Evolutionary conservation across 2,888 invertebrate genomes (phyloP).

Genomic region (Microplitis deprimator): DNA sequence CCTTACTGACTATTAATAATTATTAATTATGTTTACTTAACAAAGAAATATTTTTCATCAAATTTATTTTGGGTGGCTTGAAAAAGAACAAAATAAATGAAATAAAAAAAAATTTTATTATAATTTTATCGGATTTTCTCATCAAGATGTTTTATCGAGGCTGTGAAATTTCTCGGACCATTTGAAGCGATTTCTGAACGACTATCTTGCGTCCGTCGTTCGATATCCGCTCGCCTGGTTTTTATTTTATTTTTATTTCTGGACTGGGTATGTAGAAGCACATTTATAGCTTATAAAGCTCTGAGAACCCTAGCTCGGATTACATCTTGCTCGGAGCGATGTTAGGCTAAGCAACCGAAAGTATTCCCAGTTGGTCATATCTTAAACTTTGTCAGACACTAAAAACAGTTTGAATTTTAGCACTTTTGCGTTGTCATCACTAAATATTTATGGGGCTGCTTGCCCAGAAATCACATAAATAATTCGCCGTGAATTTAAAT

Average conservation of each 20-base stretch:
- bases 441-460: neutral
- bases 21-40: no score
- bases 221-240: slow-evolving; percentile 31
- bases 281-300: neutral
- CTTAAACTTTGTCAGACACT: neutral
- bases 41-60: no score
- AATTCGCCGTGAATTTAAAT: no score
- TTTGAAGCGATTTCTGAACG: slow-evolving; percentile 18
- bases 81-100: neutral
- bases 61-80: no score
- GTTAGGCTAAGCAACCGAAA: neutral
- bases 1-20: no score
- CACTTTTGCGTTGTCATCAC: neutral
- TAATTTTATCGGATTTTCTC: neutral
- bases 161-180: slow-evolving; percentile 6
- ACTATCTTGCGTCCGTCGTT: slow-evolving; percentile 32
- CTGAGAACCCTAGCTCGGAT: neutral
- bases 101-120: neutral
- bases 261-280: neutral
- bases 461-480: no score
- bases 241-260: slow-evolving; percentile 21
- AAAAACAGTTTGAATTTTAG: neutral
- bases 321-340: neutral
- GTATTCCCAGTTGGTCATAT: neutral
- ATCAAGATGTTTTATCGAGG: neutral